These are phyloP conservation scores for Synergus itoensis DNA, from an alignment of 2,888 invertebrate species.

Conservation along the genomic window DNA sequence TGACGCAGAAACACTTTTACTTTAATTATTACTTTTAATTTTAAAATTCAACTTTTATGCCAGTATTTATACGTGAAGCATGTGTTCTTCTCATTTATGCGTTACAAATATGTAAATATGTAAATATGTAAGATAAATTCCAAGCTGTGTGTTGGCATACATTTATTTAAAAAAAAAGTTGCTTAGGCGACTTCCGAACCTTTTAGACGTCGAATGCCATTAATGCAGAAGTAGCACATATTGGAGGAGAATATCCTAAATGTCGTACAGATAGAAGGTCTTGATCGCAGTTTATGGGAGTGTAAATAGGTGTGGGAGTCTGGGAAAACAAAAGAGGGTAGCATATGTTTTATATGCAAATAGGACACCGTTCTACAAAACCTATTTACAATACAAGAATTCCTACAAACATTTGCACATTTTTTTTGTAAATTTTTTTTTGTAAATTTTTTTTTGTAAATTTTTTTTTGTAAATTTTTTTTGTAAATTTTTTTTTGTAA, in stretches of 20 bases:
- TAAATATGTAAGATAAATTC: no score
- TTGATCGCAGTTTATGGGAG: constrained; percentile 35
- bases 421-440: no score
- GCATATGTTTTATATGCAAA: constrained; percentile 21
- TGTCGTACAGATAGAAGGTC: constrained; percentile 33
- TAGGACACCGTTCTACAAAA: not conserved
- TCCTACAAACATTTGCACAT: not conserved
- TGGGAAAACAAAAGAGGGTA: constrained; percentile 27
- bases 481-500: no score
- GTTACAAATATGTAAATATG: not conserved
- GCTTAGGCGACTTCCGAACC: not conserved
- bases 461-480: no score
- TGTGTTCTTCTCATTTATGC: no score
- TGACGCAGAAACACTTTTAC: no score
- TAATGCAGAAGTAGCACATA: constrained; percentile 25
- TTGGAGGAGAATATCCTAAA: constrained; percentile 1
- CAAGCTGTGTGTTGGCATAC: not conserved
- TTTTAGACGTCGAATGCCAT: constrained; percentile 7
- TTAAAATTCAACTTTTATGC: no score
- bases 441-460: no score
- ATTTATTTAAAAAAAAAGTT: no score
- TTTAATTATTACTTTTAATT: no score
- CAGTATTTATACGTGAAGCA: no score
- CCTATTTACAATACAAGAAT: not conserved
- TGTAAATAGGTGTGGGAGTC: constrained; percentile 36